These are phyloP conservation scores for Benitochromis conjunctus DNA, from an alignment of 2,113 vertebrate genomes.

Conservation along the genomic window DNA sequence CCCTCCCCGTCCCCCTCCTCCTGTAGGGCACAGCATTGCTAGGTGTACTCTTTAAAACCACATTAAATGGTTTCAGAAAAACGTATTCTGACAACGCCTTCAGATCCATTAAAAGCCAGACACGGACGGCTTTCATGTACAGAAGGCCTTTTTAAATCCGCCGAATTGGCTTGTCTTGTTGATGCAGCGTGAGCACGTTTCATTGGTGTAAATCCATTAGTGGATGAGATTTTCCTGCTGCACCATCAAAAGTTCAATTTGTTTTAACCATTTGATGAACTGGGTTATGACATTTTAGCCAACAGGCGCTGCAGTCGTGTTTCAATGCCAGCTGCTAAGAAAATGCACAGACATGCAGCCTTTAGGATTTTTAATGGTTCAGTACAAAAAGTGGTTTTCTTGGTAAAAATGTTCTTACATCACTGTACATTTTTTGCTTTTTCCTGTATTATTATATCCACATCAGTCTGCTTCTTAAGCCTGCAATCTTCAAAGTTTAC, in stretches of 20 bases:
- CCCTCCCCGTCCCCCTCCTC: background rate
- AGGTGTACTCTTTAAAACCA: slow-evolving; percentile 33
- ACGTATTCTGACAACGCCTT: background rate
- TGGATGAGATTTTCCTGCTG: background rate
- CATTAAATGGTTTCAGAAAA: slow-evolving; percentile 14
- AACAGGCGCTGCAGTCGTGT: background rate
- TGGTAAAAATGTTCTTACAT: background rate
- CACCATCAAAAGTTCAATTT: slow-evolving; percentile 10
- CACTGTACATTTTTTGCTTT: background rate
- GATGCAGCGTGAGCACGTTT: background rate
- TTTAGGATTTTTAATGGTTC: background rate
- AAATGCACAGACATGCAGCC: background rate
- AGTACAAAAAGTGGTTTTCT: background rate
- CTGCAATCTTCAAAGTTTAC: slow-evolving; percentile 38
- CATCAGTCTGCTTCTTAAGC: slow-evolving; percentile 4
- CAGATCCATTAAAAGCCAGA: background rate
- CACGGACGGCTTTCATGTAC: background rate
- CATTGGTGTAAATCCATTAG: background rate
- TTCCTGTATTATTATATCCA: slow-evolving; percentile 1
- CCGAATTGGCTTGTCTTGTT: background rate
- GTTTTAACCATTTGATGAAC: slow-evolving; percentile 10
- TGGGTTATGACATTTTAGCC: background rate
- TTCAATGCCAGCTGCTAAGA: background rate
- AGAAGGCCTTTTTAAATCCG: background rate
- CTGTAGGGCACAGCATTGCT: slow-evolving; percentile 6